Percentiles rank a stretch among this genome's conserved stretches.
phyloP scores from a whole-genome alignment of 2,888 invertebrate species.

The Nowickia ferox region DNA sequence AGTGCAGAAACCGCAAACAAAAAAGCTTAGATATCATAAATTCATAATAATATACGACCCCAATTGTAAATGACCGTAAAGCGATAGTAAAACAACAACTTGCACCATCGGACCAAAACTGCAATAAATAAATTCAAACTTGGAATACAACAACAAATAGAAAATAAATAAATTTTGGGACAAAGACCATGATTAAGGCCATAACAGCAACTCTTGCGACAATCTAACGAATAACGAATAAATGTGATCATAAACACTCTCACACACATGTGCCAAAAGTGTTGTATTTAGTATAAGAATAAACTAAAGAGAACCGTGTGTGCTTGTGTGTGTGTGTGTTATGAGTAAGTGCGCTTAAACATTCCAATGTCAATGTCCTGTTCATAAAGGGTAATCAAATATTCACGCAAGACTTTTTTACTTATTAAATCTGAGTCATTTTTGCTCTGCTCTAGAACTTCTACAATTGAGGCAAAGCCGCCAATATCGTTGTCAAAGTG shows the following conservation, averaged over 20 bases:
- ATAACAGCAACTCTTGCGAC: slow-evolving; percentile 29
- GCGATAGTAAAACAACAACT: slow-evolving; percentile 64
- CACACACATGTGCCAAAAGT: neutral
- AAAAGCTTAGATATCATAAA: slow-evolving; percentile 77
- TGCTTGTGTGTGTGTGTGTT: slow-evolving; percentile 8
- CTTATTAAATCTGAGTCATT: no score
- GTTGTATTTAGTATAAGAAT: neutral
- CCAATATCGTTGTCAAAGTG: no score
- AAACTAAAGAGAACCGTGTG: slow-evolving; percentile 27
- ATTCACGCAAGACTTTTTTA: no score
- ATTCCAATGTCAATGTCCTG: slow-evolving; percentile 46
- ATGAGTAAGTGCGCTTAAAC: slow-evolving; percentile 8
- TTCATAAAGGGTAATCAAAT: neutral
- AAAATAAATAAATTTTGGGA: slow-evolving; percentile 52
- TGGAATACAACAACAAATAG: slow-evolving; percentile 35
- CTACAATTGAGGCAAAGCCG: no score
- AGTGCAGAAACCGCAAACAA: slow-evolving; percentile 75
- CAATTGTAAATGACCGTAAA: slow-evolving; percentile 68
- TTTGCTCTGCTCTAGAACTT: no score
- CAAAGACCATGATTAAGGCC: slow-evolving; percentile 51
- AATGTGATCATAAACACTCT: slow-evolving; percentile 37
- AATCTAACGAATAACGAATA: slow-evolving; percentile 43
- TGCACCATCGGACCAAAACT: slow-evolving; percentile 52
- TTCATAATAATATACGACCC: slow-evolving; percentile 80
- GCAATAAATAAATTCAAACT: slow-evolving; percentile 61